Conservation (phyloP, 1,140 invertebrate genomes). For the Agrypnia vestita region DNA sequence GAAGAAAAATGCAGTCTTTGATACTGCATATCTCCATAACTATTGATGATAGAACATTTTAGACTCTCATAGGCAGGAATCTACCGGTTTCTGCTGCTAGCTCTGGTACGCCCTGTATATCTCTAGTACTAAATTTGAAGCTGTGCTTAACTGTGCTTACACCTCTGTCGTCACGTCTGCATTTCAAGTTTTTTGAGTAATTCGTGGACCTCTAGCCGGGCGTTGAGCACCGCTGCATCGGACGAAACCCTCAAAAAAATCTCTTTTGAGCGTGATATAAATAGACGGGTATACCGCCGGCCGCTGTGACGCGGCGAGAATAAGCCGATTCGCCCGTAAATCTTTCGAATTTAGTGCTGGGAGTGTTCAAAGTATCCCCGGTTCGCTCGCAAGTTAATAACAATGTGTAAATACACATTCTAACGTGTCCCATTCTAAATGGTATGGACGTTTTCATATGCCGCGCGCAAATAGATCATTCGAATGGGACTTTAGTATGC, state of each 20-base stretch:
- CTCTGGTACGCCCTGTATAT: too few relatives aligned
- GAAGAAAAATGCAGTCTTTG: too few relatives aligned
- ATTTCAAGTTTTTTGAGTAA: too few relatives aligned
- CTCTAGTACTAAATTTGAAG: too few relatives aligned
- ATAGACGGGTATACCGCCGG: not conserved
- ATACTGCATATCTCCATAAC: too few relatives aligned
- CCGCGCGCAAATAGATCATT: constrained; percentile 65
- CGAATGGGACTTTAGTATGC: constrained; percentile 72
- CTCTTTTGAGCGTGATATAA: constrained; percentile 2
- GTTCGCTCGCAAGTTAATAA: constrained; percentile 22
- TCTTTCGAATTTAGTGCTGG: constrained; percentile 42
- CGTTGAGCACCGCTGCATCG: too few relatives aligned
- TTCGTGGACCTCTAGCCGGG: too few relatives aligned
- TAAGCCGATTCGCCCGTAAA: constrained; percentile 17
- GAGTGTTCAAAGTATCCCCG: constrained; percentile 1
- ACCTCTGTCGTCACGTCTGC: too few relatives aligned
- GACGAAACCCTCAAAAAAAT: not conserved
- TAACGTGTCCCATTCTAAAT: constrained; percentile 43
- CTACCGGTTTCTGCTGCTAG: too few relatives aligned
- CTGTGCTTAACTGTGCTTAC: too few relatives aligned
- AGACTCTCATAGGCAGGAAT: too few relatives aligned
- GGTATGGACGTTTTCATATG: constrained; percentile 10
- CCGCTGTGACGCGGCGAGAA: not conserved
- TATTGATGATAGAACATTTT: too few relatives aligned
- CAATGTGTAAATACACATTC: constrained; percentile 34